A percentile compares a stretch with the other conserved stretches of the same genome.
These are phyloP conservation scores for Salvelinus alpinus DNA, from an alignment of 2,113 vertebrate genomes.

Conservation along the genomic window DNA sequence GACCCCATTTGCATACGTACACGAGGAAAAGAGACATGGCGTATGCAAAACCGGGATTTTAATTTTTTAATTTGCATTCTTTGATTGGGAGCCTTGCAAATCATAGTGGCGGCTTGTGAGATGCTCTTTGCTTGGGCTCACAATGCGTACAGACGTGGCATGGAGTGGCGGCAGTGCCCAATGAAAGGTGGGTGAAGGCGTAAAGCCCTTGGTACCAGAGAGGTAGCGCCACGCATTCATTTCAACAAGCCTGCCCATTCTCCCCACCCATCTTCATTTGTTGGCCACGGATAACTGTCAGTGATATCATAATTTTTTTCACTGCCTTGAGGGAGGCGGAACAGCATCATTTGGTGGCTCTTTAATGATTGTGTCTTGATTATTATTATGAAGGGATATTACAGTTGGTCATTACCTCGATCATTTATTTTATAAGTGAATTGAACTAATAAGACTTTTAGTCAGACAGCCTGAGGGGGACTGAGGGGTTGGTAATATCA, in stretches of 20 bases:
- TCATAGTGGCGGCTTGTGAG: slow-evolving; percentile 50
- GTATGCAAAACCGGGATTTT: slow-evolving; percentile 60
- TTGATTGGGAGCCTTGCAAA: slow-evolving; percentile 54
- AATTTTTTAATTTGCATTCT: slow-evolving; percentile 62
- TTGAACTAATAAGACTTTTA: slow-evolving; percentile 41
- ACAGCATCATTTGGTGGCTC: slow-evolving; percentile 44
- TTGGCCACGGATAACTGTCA: neutral
- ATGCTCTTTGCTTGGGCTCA: slow-evolving; percentile 9
- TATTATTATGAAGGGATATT: slow-evolving; percentile 60
- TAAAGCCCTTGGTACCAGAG: neutral
- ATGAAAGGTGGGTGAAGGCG: too few species aligned
- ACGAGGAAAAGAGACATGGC: slow-evolving; percentile 42
- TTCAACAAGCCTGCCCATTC: neutral
- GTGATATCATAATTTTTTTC: neutral
- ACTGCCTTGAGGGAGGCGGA: slow-evolving; percentile 44
- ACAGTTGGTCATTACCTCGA: slow-evolving; percentile 47
- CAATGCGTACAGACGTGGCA: neutral
- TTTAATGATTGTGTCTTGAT: slow-evolving; percentile 59
- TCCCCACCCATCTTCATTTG: neutral
- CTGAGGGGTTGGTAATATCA: slow-evolving; percentile 24
- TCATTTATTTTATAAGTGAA: slow-evolving; percentile 40
- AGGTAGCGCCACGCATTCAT: neutral
- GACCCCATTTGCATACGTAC: slow-evolving; percentile 54
- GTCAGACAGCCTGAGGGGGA: too few species aligned
- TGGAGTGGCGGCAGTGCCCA: too few species aligned